Evolutionary conservation across 2,888 invertebrate genomes (phyloP), one percentile per base, ranked within the genome.

Genomic region (Dryadula phaetusa): DNA sequence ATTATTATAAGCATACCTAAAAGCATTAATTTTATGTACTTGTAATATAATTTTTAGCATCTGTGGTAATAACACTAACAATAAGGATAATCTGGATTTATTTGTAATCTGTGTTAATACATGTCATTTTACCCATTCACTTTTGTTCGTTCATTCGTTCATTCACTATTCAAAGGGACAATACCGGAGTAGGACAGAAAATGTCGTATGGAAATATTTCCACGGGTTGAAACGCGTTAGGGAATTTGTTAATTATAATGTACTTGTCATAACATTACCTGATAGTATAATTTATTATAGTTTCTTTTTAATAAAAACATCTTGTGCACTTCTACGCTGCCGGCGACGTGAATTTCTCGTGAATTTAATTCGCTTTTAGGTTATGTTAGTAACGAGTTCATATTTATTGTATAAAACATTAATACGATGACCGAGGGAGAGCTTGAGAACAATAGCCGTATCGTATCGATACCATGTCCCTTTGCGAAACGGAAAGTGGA

Each of bases 391-490:
- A 77, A 82, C 82, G 78, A 80, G 76, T 80, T 79, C 82, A 80
- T 85, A 85, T 84, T 84, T 83, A 74, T 76, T 79, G 75, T 76
- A 76, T 79, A 81, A 81, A 82, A 78, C 75, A 70, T 77, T 73
- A 79, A 79, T 74, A 90, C 81, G 85, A 92, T 92, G 92, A 90
- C 87, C 73, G 88, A 89, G 74, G 85, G 80, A 72, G 87, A 84
- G 66, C 77, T 77, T 68, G 80, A 73, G 77, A 84, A 76, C 67
- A 79, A 79, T 67, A 82, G 80, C 74, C 80, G 86, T 66, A 80
- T 80, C 71, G 86, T 91, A 72, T 83, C 83, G 56, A 81, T 92
- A 79, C 84, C 89, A 71, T 83, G 82, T 70, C 82, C 86, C 16
- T 81, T 84, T 71, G 78, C 82, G 56, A 89, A 86, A 71, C 85